phyloP scores from a whole-genome alignment of 2,888 invertebrate genomes.

The Sericinus montela region DNA sequence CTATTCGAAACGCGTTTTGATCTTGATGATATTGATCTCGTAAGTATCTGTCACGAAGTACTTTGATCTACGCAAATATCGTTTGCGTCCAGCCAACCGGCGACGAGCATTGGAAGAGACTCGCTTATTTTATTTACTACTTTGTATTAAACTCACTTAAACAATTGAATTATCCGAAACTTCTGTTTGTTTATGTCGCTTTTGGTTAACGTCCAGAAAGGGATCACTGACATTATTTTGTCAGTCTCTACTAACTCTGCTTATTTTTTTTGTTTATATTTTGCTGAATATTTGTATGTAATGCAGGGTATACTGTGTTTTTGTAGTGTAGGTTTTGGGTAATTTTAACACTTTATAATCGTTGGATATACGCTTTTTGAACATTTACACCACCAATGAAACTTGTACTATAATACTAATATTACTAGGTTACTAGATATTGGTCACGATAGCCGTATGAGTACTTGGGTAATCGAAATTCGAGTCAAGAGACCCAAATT shows the following conservation, averaged over 20 bases:
- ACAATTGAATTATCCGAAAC: constrained; percentile 14
- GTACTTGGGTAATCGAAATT: too few relatives aligned
- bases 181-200: constrained; percentile 5
- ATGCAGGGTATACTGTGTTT: too few relatives aligned
- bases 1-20: neutral
- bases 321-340: too few relatives aligned
- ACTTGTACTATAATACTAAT: too few relatives aligned
- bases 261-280: neutral
- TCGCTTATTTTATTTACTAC: constrained; percentile 23
- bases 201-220: neutral
- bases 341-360: too few relatives aligned
- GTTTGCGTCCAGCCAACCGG: constrained; percentile 26
- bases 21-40: constrained; percentile 9
- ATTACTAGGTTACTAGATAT: too few relatives aligned
- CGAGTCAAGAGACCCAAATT: too few relatives aligned
- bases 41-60: constrained; percentile 3
- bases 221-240: neutral
- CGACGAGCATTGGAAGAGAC: constrained; percentile 21
- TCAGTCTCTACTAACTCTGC: neutral
- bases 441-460: too few relatives aligned
- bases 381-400: too few relatives aligned
- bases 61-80: constrained; percentile 28
- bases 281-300: neutral
- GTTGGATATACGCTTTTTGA: too few relatives aligned
- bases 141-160: constrained; percentile 20